These are phyloP conservation scores for Nymphalis polychloros DNA, from an alignment of 2,888 invertebrate genomes.

Conservation along the genomic window DNA sequence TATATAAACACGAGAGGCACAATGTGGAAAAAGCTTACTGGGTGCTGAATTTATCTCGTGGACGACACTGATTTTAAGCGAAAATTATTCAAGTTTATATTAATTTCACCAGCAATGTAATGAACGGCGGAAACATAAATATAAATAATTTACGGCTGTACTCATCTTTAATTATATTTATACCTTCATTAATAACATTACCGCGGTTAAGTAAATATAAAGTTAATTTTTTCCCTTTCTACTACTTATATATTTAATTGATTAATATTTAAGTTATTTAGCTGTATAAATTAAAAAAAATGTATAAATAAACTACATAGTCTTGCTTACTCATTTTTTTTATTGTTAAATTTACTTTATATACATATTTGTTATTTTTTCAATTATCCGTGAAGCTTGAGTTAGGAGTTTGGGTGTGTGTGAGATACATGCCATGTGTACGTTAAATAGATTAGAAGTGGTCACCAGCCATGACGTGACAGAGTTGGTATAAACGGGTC, in stretches of 20 bases:
- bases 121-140: neutral
- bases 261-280: no score
- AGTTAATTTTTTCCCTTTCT: neutral
- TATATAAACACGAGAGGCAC: constrained; percentile 12
- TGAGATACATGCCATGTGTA: no score
- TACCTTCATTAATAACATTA: constrained; percentile 8
- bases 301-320: no score
- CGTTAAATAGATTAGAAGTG: neutral
- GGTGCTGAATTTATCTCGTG: no score
- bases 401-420: no score
- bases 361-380: neutral
- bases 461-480: no score
- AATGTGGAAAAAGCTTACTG: neutral
- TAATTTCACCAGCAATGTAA: neutral
- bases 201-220: neutral
- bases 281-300: no score
- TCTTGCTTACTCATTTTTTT: no score
- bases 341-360: neutral
- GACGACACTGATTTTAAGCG: no score
- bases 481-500: no score
- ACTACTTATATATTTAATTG: neutral
- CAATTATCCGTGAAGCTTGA: no score
- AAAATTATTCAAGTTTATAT: neutral
- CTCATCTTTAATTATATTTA: constrained; percentile 10
- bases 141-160: constrained; percentile 1